Conservation (phyloP, 2,888 invertebrate species). For the Lochmaea capreae region DNA sequence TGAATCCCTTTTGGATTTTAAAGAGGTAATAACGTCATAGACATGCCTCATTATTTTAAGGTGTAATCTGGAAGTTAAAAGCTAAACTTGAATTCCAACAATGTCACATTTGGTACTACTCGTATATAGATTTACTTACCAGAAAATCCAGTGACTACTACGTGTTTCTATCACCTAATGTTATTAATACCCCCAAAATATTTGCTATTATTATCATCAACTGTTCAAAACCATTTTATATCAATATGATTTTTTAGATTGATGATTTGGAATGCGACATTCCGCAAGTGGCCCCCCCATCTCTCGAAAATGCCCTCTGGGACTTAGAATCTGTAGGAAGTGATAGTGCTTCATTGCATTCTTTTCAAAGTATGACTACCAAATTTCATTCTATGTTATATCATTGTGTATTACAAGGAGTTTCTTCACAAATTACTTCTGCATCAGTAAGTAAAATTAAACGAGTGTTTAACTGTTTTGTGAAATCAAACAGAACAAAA, state of each 20-base stretch:
- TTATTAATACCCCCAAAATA: neutral
- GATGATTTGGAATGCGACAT: slow-evolving; percentile 86
- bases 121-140: neutral
- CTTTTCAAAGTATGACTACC: slow-evolving; percentile 66
- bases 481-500: neutral
- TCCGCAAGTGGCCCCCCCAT: slow-evolving; percentile 79
- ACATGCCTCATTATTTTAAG: slow-evolving; percentile 13
- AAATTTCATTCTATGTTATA: slow-evolving; percentile 76
- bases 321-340: slow-evolving; percentile 77
- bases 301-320: slow-evolving; percentile 84
- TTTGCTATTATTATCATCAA: slow-evolving; percentile 5
- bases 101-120: neutral
- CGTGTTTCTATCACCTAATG: neutral
- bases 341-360: slow-evolving; percentile 69
- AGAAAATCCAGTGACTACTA: neutral
- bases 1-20: slow-evolving; percentile 62
- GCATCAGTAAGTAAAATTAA: slow-evolving; percentile 75
- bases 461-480: neutral
- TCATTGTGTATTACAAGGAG: slow-evolving; percentile 85
- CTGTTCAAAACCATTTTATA: slow-evolving; percentile 8
- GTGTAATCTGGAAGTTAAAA: neutral
- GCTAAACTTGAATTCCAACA: neutral
- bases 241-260: slow-evolving; percentile 68
- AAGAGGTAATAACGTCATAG: slow-evolving; percentile 56
- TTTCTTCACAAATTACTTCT: slow-evolving; percentile 88